Percentiles rank a stretch among this genome's conserved stretches.
Evolutionary conservation across 2,113 vertebrate species (phyloP).

Genomic region (Sceloporus undulatus): DNA sequence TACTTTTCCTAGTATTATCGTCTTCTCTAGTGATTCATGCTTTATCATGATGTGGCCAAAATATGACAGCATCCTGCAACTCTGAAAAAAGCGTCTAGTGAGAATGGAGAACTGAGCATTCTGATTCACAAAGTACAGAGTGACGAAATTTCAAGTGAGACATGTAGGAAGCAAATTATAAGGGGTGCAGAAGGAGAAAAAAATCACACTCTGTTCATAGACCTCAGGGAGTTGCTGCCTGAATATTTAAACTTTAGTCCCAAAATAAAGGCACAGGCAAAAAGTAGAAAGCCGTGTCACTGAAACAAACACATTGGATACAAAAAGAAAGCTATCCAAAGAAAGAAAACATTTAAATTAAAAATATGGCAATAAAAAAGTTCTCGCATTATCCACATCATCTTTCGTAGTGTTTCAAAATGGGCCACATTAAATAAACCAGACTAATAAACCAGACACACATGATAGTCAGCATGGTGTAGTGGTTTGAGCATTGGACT

Average conservation of each 20-base stretch:
- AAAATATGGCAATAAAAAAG: no score
- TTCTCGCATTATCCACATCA: neutral
- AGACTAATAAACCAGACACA: neutral
- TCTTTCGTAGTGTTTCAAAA: neutral
- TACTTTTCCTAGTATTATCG: no score
- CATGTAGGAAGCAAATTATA: neutral
- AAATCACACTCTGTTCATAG: neutral
- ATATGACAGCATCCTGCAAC: no score
- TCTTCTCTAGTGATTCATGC: no score
- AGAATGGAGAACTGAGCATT: neutral
- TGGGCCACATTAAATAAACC: neutral
- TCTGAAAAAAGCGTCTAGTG: neutral
- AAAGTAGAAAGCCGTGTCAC: neutral
- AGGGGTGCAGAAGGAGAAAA: neutral
- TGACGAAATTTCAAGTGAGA: neutral
- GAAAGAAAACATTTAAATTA: no score
- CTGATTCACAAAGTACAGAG: neutral
- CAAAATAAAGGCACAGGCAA: neutral
- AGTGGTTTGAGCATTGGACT: no score
- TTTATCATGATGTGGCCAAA: no score
- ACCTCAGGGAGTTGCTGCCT: neutral
- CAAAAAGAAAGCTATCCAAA: no score
- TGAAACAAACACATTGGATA: neutral
- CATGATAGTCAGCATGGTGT: no score
- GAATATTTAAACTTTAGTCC: neutral